Base-by-base conservation (phyloP, 2,797 vertebrate genomes). In the Gorsachius magnificus region DNA sequence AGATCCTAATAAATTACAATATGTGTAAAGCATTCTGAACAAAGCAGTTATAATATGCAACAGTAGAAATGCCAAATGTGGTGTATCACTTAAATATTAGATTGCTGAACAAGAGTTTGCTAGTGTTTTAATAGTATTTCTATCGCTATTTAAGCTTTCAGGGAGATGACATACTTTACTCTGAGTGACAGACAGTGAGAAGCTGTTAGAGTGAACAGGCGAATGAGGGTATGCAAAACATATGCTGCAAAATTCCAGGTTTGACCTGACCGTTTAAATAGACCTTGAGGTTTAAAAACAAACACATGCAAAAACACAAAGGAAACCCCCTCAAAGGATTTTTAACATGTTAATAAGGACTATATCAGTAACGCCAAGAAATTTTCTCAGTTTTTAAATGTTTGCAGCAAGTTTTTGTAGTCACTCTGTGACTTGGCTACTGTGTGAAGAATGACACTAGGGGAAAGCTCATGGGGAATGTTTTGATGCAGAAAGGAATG, bases 1-100 rank as follows among this genome's bases (percentile, higher is more conserved):
- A 88, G 33, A 87, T 74, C 65, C n/a, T 87, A 89, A 54, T 88
- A 78, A 93, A 80, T 89, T 96, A 48, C 29, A 60, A 11, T 87
- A 50, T 81, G 38, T 72, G 54, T 84, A 93, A 74, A 90, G 33
- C 57, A 76, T 88, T 94, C 36, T 68, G 74, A 94, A 83, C 25
- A 90, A 88, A 94, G 53, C 68, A 77, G 26, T 69, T 92, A 31
- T 10, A 76, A 74, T 31, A 71, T 60, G 35, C 54, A 81, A 29
- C 24, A 10, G 48, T 33, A 70, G n/a, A 82, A 91, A 83, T 80
- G 54, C 61, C 81, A 92, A 72, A 83, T 80, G 41, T 53, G 79
- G 10, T 57, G 50, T 87, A 50, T 88, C 29, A 64, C 57, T 93
- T 90, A 80, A 92, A 80, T 61, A 66, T 16, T 64, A 76, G 45